Conservation (phyloP, 1,140 invertebrate genomes). For the Dendroctonus valens region DNA sequence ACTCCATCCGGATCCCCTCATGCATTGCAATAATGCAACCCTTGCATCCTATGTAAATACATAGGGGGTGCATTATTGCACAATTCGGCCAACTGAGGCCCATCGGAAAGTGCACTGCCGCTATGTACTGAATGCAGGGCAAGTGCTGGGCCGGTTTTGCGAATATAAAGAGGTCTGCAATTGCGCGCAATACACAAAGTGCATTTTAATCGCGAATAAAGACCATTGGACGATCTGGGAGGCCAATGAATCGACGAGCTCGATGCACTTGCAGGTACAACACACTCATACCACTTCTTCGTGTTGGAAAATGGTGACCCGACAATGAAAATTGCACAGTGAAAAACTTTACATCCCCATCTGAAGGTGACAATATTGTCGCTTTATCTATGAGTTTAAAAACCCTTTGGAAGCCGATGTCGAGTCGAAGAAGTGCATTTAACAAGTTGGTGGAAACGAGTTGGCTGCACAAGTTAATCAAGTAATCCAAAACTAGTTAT, state of each 20-base stretch:
- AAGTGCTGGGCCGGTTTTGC: constrained; percentile 14
- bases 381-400: too few species aligned
- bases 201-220: constrained; percentile 28
- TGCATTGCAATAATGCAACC: too few species aligned
- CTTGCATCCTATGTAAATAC: constrained; percentile 5
- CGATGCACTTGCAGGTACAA: constrained; percentile 24
- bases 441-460: too few species aligned
- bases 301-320: constrained; percentile 26
- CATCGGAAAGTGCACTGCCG: constrained; percentile 20
- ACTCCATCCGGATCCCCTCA: too few species aligned
- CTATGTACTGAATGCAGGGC: constrained; percentile 21
- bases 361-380: too few species aligned
- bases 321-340: constrained; percentile 7
- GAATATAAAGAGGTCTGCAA: constrained; percentile 26
- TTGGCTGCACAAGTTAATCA: too few species aligned
- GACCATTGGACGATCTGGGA: constrained; percentile 14
- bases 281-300: constrained; percentile 1
- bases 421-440: too few species aligned
- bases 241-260: constrained; percentile 19
- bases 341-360: too few species aligned
- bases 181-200: constrained; percentile 25
- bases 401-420: too few species aligned
- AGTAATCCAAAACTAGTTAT: too few species aligned
- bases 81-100: constrained; percentile 12
- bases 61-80: constrained; percentile 28